Percentiles rank a stretch among this genome's conserved stretches.
phyloP scores from a whole-genome alignment of 1,140 invertebrate genomes.

The Palaemon carinicauda region DNA sequence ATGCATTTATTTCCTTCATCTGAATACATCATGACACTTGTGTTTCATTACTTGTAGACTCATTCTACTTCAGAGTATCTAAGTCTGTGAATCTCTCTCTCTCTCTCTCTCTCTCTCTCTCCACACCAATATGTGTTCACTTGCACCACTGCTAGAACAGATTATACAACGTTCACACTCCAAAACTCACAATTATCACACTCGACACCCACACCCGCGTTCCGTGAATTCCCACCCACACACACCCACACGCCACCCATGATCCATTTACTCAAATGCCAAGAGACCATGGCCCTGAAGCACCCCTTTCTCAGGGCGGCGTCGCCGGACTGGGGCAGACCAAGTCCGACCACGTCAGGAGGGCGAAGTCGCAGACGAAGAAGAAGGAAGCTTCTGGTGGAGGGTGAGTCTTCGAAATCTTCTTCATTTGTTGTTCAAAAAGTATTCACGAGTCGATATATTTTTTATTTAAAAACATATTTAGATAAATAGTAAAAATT shows the following conservation, averaged over 20 bases:
- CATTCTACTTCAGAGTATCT: no score
- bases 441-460: no score
- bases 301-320: conserved; percentile 42
- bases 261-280: no score
- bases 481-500: no score
- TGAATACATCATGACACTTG: no score
- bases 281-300: neutral
- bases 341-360: conserved; percentile 11
- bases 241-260: neutral
- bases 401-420: neutral
- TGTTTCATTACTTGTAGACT: no score
- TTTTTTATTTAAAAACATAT: no score
- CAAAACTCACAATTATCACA: neutral
- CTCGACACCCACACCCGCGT: neutral
- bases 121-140: neutral
- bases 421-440: neutral
- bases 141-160: neutral
- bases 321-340: conserved; percentile 39
- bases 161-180: neutral
- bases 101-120: no score
- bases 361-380: conserved; percentile 15
- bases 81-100: no score
- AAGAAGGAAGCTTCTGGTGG: no score
- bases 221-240: neutral
- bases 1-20: no score